Evolutionary conservation across 2,113 vertebrate genomes (phyloP).

Genomic region (Beaufortia kweichowensis): DNA sequence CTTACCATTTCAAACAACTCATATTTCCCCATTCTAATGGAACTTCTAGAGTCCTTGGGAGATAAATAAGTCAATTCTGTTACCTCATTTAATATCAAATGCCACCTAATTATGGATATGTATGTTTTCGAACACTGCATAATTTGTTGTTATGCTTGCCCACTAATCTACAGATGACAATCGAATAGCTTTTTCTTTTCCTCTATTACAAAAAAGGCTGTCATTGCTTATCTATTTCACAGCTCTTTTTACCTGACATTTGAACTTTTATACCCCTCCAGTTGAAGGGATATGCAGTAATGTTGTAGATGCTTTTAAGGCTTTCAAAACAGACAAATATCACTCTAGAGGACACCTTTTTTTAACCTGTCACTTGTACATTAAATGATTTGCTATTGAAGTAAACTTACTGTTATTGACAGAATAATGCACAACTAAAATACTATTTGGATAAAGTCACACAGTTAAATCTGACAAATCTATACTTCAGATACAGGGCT

Average conservation of each 20-base stretch:
- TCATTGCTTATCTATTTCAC: too few species aligned
- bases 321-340: constrained; percentile 39
- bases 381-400: too few species aligned
- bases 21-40: constrained; percentile 71
- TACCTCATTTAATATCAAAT: constrained; percentile 79
- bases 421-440: too few species aligned
- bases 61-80: constrained; percentile 74
- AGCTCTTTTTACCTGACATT: too few species aligned
- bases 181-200: constrained; percentile 60
- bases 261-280: constrained; percentile 65
- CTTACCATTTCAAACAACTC: constrained; percentile 72
- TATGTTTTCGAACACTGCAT: constrained; percentile 80
- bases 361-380: background rate
- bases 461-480: too few species aligned
- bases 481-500: too few species aligned
- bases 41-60: constrained; percentile 69
- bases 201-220: too few species aligned
- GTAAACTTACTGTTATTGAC: too few species aligned
- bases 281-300: constrained; percentile 67
- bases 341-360: constrained; percentile 28
- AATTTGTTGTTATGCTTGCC: constrained; percentile 77
- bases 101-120: constrained; percentile 78
- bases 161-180: constrained; percentile 78
- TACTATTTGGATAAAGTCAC: too few species aligned
- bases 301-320: constrained; percentile 65